These are phyloP conservation scores for Phalacrocorax carbo DNA, from an alignment of 2,113 vertebrate species.

Conservation along the genomic window DNA sequence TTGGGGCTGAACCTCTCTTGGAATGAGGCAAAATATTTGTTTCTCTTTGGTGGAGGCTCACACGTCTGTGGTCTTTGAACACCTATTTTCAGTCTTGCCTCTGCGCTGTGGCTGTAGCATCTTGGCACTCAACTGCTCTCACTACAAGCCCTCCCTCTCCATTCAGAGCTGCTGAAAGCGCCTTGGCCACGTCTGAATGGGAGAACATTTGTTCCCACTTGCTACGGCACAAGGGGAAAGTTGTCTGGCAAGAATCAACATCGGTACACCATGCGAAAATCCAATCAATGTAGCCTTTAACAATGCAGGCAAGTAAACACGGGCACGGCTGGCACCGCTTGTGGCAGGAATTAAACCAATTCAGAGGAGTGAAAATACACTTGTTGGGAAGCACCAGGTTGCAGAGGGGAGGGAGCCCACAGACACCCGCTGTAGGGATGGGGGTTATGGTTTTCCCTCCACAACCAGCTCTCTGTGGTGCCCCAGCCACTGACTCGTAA, in stretches of 20 bases:
- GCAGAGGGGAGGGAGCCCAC: background rate
- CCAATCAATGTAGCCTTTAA: fast-evolving
- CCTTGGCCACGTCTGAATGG: background rate
- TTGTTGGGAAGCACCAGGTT: fast-evolving
- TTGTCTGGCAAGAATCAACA: background rate
- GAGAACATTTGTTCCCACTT: background rate
- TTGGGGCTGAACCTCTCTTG: background rate
- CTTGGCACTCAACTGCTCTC: background rate
- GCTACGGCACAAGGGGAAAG: background rate
- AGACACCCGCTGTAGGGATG: fast-evolving
- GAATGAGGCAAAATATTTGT: background rate
- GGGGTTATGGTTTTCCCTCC: background rate
- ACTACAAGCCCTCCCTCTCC: background rate
- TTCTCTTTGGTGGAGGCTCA: background rate
- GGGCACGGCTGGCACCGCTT: background rate
- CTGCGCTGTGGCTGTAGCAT: fast-evolving
- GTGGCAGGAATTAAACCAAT: fast-evolving
- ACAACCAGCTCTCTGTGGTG: fast-evolving
- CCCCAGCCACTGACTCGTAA: background rate
- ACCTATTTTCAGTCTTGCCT: background rate
- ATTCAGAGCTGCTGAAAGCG: background rate
- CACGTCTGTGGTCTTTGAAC: background rate
- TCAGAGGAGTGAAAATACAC: fast-evolving
- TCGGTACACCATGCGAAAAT: fast-evolving
- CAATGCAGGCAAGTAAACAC: fast-evolving